Base-by-base conservation (phyloP, 1,140 invertebrate genomes). In the Drosophila subpulchrella region DNA sequence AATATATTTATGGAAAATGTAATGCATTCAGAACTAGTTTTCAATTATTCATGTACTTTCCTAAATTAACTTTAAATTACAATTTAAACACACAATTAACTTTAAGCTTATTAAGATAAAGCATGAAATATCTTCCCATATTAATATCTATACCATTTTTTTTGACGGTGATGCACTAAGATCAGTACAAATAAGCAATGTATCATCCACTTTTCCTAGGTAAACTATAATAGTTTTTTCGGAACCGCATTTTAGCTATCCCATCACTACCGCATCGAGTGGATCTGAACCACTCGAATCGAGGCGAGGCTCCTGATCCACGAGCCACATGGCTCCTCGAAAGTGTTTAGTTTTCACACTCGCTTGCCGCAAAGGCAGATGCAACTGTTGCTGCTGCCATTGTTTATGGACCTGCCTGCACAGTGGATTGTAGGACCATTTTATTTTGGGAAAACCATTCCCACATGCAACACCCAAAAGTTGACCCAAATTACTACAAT, bases 261-360 rank as follows among this genome's bases (percentile, higher is more conserved):
- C 15, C 50, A 53, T 53, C 50, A 32, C 48, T 34, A 57, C 13
- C 27, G 30, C 15, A 4, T 36, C 30, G 41, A 12, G 8, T 48
- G 46, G 6, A 17, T 7, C 27, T n/a, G 17, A 24, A 15, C 42
- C 65, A 53, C 65, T 68, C 41, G 41, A 77, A 38, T 60, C 41
- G 46, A 48, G 58, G 47, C 48, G 56, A 53, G 70, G n/a, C 27
- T 27, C 27, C 27, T 27, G 17, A n/a, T 65, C 34, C 63, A 65
- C 51, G 48, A 41, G 61, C 62, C 62, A 61, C 73, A 77, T 67
- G 65, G 75, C 73, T 54, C 47, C 56, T 57, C 17, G 36, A 50
- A 51, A 72, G 50, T 77, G 65, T 75, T 76, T 65, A 58, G 72
- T 53, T 74, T 74, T 74, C 71, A 75, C 70, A 75, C 72, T 74